phyloP scores from a whole-genome alignment of 2,797 vertebrate species.

The Syngnathus acus region DNA sequence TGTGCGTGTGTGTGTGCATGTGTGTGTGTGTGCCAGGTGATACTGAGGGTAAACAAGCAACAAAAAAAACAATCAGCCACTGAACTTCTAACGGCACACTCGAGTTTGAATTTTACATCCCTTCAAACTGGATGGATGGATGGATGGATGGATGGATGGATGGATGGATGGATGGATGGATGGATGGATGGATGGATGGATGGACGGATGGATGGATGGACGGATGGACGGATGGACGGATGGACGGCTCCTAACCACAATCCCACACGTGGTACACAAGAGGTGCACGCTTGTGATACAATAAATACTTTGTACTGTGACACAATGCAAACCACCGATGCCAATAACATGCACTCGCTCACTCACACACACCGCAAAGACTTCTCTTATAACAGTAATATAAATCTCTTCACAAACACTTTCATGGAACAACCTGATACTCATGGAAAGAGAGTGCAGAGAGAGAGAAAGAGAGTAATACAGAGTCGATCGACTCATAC shows the following conservation, averaged over 20 bases:
- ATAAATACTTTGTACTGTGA: conserved; percentile 19
- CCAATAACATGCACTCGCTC: conserved; percentile 20
- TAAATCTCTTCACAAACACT: conserved; percentile 50
- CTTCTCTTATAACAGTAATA: conserved; percentile 40
- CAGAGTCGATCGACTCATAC: conserved; percentile 52
- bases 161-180: not conserved
- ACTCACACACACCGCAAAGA: conserved; percentile 21
- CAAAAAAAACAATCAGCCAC: not conserved
- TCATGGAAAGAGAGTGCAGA: conserved; percentile 22
- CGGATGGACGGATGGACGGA: not conserved
- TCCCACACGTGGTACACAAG: conserved; percentile 27
- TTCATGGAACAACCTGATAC: conserved; percentile 55
- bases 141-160: not conserved
- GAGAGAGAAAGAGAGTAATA: conserved; percentile 38
- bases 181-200: too few relatives aligned
- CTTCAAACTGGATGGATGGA: not conserved
- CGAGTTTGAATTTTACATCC: conserved; percentile 4
- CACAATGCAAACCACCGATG: conserved; percentile 30
- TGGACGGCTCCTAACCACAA: conserved; percentile 13
- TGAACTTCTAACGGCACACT: not conserved
- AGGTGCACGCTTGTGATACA: conserved; percentile 17
- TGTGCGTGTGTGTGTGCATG: not conserved
- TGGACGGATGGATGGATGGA: too few relatives aligned
- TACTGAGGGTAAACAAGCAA: not conserved
- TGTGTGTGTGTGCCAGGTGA: not conserved